Percentiles rank a stretch among this genome's conserved stretches.
phyloP scores from a whole-genome alignment of 2,113 vertebrate genomes.

The Brachirus orientalis region DNA sequence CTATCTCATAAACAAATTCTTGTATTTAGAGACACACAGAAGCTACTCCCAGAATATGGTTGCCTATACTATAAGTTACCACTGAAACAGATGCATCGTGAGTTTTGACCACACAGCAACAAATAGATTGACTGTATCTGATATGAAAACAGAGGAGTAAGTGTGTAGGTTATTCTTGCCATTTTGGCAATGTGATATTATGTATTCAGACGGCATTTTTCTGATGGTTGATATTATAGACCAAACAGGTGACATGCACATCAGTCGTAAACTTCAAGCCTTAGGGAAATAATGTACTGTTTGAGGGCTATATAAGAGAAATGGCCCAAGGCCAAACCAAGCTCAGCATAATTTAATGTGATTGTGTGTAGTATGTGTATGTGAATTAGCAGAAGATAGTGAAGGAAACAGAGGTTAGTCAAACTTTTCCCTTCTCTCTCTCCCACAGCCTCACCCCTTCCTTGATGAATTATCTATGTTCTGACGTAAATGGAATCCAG shows the following conservation, averaged over 20 bases:
- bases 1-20: conserved; percentile 54
- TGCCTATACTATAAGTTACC: conserved; percentile 1
- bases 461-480: conserved; percentile 79
- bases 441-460: conserved; percentile 38
- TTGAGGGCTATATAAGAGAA: conserved; percentile 75
- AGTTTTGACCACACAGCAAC: neutral
- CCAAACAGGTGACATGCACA: conserved; percentile 67
- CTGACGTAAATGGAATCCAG: conserved; percentile 75
- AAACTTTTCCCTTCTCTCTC: conserved; percentile 40
- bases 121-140: conserved; percentile 16
- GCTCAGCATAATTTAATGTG: conserved; percentile 77
- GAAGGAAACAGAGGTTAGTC: conserved; percentile 38
- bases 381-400: conserved; percentile 31
- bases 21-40: conserved; percentile 22
- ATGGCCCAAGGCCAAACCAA: conserved; percentile 73
- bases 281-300: conserved; percentile 68
- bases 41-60: conserved; percentile 38
- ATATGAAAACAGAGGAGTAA: conserved; percentile 60
- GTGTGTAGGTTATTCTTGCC: conserved; percentile 28
- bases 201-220: conserved; percentile 54
- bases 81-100: conserved; percentile 28
- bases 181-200: conserved; percentile 19
- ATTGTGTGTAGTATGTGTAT: conserved; percentile 22
- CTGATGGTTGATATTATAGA: conserved; percentile 51
- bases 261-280: conserved; percentile 64